These are phyloP conservation scores for Varanus komodoensis DNA, from an alignment of 2,113 vertebrate genomes.

Conservation along the genomic window DNA sequence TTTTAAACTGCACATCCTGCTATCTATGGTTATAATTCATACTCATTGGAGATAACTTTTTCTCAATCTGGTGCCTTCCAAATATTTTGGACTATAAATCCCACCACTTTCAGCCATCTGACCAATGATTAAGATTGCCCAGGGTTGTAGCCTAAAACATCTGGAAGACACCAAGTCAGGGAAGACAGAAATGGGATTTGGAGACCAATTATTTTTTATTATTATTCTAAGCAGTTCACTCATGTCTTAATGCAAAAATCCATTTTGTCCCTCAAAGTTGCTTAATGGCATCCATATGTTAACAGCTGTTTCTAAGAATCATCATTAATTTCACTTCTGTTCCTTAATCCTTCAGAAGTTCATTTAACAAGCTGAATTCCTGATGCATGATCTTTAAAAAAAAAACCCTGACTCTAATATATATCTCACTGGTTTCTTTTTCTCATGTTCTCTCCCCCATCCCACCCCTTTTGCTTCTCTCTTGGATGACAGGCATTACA, in stretches of 20 bases:
- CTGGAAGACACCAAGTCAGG: no score
- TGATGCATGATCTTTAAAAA: not conserved
- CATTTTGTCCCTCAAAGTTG: not conserved
- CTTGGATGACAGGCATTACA: not conserved
- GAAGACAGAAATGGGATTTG: not conserved
- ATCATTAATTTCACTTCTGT: not conserved
- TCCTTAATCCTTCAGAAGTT: conserved; percentile 29
- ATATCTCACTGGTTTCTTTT: not conserved
- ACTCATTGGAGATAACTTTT: not conserved
- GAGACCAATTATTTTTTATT: not conserved
- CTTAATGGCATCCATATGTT: not conserved
- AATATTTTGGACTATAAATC: not conserved
- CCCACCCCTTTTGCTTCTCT: not conserved
- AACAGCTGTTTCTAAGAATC: conserved; percentile 6
- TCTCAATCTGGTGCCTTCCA: not conserved
- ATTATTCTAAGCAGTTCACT: not conserved
- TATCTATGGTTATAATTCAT: no score
- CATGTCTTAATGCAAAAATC: not conserved
- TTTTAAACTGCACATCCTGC: not conserved
- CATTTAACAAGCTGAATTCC: conserved; percentile 17
- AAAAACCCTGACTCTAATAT: not conserved
- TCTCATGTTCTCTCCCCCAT: not conserved
- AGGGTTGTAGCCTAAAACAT: no score
- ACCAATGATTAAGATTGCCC: no score
- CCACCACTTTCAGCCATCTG: no score